Evolutionary conservation across 2,113 vertebrate species (phyloP).

Genomic region (Halcyon malimbica): DNA sequence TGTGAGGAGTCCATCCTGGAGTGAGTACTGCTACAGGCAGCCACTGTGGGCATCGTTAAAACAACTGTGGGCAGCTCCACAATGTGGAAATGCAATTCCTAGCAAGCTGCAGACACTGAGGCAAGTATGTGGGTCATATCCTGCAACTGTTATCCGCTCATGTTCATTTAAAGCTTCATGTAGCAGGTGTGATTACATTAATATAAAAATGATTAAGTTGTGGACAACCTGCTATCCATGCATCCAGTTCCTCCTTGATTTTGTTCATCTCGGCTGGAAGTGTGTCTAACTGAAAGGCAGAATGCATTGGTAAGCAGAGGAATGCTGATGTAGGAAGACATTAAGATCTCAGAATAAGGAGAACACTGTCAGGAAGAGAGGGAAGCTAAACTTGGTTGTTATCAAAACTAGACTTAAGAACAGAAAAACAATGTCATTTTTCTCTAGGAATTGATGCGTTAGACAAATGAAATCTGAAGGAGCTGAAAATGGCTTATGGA

Average conservation of each 20-base stretch:
- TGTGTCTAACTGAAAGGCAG: neutral
- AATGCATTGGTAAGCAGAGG: neutral
- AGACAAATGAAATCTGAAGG: neutral
- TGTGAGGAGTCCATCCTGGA: neutral
- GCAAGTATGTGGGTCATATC: neutral
- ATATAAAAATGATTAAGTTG: neutral
- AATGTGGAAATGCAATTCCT: neutral
- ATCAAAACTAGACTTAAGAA: neutral
- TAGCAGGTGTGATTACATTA: neutral
- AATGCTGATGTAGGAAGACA: neutral
- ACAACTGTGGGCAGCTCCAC: neutral
- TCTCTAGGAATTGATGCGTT: neutral
- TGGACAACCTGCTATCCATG: neutral
- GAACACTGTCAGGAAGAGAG: neutral
- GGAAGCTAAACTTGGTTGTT: neutral
- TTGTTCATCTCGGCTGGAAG: slow-evolving; percentile 1
- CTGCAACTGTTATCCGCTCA: neutral
- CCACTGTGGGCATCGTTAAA: neutral
- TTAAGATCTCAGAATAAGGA: neutral
- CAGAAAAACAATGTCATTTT: neutral
- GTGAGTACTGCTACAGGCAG: neutral
- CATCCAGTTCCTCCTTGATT: neutral
- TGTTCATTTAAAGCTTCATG: neutral
- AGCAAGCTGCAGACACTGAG: neutral
- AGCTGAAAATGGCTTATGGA: neutral